Base-by-base conservation (phyloP, 2,888 invertebrate genomes). In the Stenotaenia linearis region DNA sequence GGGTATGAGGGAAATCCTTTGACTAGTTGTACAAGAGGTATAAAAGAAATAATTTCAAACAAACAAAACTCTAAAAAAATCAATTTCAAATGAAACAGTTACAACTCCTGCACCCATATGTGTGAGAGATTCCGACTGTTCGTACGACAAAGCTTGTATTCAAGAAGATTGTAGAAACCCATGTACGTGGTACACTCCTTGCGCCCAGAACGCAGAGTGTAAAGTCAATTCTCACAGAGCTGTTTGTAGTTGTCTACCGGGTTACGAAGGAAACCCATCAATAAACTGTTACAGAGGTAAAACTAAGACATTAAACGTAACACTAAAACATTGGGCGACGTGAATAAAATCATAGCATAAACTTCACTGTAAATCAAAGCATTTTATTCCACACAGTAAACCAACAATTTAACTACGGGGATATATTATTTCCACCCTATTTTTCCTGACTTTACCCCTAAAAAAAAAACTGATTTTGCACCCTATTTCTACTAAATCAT, bases 111-210 rank as follows among this genome's bases (percentile, higher is more conserved):
- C 77, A 12, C 78, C 80, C 0, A 74, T 77, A 18, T 82, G 82
- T 77, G 40, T 32, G 3, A 28, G 78, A 6, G 80, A 81, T 79
- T 80, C 79, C 3, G 80, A 81, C 12, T 81, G 81, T 45, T 25
- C 79, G 21, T 21, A 74, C 61, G 74, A 74, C n/a, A 75, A 75
- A 75, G 81, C 81, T 5, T 81, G 81, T 40, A 75, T 80, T 30
- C 35, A 80, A 37, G 30, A 78, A 21, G 77, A 80, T 12, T 84
- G 84, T 50, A 83, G 9, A 81, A 78, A 80, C 75, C 80, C 80
- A 1, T 80, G 80, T 77, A 74, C 56, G 12, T 81, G 82, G 7
- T 82, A 82, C 56, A 82, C 82, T 25, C 93, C 93, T 0, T 82
- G 82, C 37, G 81, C 78, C 15, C 40, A 78, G 9, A 78, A 81